Percentiles rank a stretch among this genome's conserved stretches.
phyloP scores from a whole-genome alignment of 2,113 vertebrate species.

The Peromyscus leucopus region DNA sequence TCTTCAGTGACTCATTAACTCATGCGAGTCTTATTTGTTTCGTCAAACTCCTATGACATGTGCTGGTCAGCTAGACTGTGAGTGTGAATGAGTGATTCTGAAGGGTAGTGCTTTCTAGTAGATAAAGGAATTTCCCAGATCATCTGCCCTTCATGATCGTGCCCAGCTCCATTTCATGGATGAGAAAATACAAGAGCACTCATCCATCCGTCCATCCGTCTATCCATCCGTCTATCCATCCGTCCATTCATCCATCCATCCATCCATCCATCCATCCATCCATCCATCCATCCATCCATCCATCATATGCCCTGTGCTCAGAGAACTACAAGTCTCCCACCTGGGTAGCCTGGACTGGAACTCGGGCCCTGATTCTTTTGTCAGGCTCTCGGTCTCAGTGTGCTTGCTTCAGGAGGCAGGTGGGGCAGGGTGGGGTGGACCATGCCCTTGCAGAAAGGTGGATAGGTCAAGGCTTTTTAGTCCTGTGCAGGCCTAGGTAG shows the following conservation, averaged over 20 bases:
- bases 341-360: not conserved
- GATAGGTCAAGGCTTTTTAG: not conserved
- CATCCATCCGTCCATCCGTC: too few species aligned
- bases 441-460: not conserved
- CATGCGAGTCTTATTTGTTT: not conserved
- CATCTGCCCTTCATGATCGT: not conserved
- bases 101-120: not conserved
- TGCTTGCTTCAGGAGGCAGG: too few species aligned
- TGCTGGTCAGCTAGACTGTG: not conserved
- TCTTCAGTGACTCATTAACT: not conserved
- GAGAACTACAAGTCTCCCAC: not conserved
- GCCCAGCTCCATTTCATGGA: not conserved
- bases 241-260: not conserved
- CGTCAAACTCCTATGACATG: not conserved
- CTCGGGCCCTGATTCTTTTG: not conserved
- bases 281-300: not conserved
- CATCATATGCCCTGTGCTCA: not conserved
- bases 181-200: not conserved
- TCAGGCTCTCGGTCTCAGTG: not conserved
- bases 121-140: not conserved
- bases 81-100: not conserved
- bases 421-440: not conserved
- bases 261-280: too few species aligned
- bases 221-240: not conserved
- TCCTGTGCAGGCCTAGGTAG: not conserved